phyloP scores from a whole-genome alignment of 2,888 invertebrate genomes.

The Catocala sponsa region DNA sequence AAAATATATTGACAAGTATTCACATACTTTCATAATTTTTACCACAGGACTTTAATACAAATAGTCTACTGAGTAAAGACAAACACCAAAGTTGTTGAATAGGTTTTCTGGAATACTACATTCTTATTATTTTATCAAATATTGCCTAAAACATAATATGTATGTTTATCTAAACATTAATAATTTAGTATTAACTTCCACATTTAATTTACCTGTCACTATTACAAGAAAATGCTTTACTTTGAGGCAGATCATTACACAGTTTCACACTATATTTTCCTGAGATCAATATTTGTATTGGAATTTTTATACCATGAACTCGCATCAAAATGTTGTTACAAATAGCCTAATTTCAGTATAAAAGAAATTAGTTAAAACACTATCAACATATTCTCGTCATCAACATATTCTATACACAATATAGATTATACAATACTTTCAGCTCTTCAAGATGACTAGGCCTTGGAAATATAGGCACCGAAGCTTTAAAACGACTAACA shows the following conservation, averaged over 20 bases:
- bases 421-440: slow-evolving; percentile 1
- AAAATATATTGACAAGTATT: slow-evolving; percentile 32
- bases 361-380: neutral
- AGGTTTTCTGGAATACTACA: too few relatives aligned
- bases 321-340: too few relatives aligned
- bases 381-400: neutral
- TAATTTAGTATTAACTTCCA: slow-evolving; percentile 1
- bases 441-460: slow-evolving; percentile 4
- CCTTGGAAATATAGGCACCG: slow-evolving; percentile 2
- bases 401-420: slow-evolving; percentile 4
- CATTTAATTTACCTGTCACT: neutral
- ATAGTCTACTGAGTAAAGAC: neutral
- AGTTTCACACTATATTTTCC: slow-evolving; percentile 18
- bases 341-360: neutral
- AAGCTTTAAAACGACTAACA: neutral
- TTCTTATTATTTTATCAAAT: too few relatives aligned
- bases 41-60: neutral
- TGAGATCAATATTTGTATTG: slow-evolving; percentile 23
- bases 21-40: neutral
- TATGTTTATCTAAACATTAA: neutral
- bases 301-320: slow-evolving; percentile 13
- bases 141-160: neutral
- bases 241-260: slow-evolving; percentile 13
- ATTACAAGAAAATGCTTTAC: neutral
- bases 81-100: neutral